Evolutionary conservation across 2,113 vertebrate species (phyloP).

Genomic region (Orcinus orca): DNA sequence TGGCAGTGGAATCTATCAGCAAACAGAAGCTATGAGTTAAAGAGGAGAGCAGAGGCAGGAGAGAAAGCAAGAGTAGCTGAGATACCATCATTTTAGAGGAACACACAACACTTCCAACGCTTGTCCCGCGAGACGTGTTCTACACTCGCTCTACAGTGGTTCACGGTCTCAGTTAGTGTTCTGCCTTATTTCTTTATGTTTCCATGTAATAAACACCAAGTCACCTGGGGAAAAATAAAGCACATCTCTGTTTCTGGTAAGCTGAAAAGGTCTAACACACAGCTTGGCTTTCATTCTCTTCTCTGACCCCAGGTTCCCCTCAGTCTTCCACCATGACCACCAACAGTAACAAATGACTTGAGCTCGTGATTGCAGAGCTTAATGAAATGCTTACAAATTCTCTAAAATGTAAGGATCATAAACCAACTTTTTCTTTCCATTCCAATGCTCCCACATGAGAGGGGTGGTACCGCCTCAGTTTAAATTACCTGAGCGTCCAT

Average conservation of each 20-base stretch:
- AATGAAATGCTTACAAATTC: background rate
- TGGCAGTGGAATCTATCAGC: background rate
- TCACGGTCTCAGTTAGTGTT: background rate
- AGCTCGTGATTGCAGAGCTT: background rate
- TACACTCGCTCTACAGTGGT: background rate
- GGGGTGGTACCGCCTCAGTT: background rate
- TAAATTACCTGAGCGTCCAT: background rate
- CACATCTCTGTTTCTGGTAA: background rate
- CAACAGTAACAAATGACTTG: background rate
- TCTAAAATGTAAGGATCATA: background rate
- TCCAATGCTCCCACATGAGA: background rate
- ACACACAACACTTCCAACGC: accelerated
- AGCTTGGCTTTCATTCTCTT: background rate
- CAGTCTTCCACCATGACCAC: background rate
- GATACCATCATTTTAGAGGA: background rate
- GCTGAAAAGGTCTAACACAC: background rate
- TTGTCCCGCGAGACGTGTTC: background rate
- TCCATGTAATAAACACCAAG: background rate
- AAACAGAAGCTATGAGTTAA: background rate
- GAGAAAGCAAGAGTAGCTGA: background rate
- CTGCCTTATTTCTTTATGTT: background rate
- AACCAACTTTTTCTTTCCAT: background rate
- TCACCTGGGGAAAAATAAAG: background rate
- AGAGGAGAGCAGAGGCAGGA: background rate
- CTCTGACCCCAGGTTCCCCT: background rate